Percentiles rank a stretch among this genome's conserved stretches.
Evolutionary conservation across 2,888 invertebrate genomes (phyloP).

Genomic region (Brassicogethes aeneus): DNA sequence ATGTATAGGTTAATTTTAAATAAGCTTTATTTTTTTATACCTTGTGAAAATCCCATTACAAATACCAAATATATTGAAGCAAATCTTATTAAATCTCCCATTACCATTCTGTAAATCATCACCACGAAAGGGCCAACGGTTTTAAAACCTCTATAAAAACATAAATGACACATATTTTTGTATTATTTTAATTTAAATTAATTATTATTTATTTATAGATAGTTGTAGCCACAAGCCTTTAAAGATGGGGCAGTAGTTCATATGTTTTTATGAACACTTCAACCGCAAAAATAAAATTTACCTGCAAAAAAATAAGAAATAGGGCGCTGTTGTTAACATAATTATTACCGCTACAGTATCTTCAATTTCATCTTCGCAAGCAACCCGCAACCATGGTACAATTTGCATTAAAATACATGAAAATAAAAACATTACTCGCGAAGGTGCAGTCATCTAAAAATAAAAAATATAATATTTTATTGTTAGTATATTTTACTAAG

Average conservation of each 20-base stretch:
- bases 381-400: slow-evolving; percentile 74
- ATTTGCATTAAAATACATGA: slow-evolving; percentile 84
- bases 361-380: slow-evolving; percentile 80
- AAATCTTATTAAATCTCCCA: slow-evolving; percentile 91
- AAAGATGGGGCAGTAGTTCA: no score
- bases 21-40: slow-evolving; percentile 38
- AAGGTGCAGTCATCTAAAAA: slow-evolving; percentile 74
- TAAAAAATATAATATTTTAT: slow-evolving; percentile 7
- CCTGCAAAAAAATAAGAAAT: slow-evolving; percentile 96
- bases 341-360: slow-evolving; percentile 88
- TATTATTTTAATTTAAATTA: neutral
- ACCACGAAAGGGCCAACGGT: slow-evolving; percentile 99
- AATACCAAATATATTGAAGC: slow-evolving; percentile 95
- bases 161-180: neutral
- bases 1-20: slow-evolving; percentile 5
- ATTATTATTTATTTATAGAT: no score
- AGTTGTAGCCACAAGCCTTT: no score
- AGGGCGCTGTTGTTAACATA: slow-evolving; percentile 92
- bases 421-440: slow-evolving; percentile 87
- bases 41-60: slow-evolving; percentile 95
- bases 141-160: slow-evolving; percentile 77
- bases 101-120: slow-evolving; percentile 98
- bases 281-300: no score
- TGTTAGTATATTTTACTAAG: slow-evolving; percentile 3
- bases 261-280: no score